Evolutionary conservation across 2,113 vertebrate genomes (phyloP).

Genomic region (Alligator sinensis): DNA sequence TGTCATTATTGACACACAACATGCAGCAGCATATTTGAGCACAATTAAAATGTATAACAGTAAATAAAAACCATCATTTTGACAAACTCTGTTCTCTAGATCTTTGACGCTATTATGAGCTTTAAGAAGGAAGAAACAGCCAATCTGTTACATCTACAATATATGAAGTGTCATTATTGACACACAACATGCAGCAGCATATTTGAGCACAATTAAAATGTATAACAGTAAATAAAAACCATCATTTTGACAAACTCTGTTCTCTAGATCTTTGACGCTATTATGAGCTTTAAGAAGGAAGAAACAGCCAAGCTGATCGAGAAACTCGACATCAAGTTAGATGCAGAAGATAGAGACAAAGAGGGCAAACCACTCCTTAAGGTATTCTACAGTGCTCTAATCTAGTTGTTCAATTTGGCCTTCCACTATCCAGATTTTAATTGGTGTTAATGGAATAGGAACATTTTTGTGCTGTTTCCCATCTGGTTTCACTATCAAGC

Average conservation of each 20-base stretch:
- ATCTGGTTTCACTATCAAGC: not conserved
- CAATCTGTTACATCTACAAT: slow-evolving; percentile 7
- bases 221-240: not conserved
- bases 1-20: not conserved
- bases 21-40: not conserved
- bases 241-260: not conserved
- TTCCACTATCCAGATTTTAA: not conserved
- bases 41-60: not conserved
- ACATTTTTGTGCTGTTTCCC: not conserved
- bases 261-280: slow-evolving; percentile 76
- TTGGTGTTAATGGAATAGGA: not conserved
- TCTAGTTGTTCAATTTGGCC: not conserved
- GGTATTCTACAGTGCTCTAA: slow-evolving; percentile 31
- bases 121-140: slow-evolving; percentile 77
- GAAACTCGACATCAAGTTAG: slow-evolving; percentile 75
- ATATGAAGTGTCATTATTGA: not conserved
- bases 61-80: not conserved
- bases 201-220: not conserved
- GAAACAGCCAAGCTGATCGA: slow-evolving; percentile 73
- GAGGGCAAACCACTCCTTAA: slow-evolving; percentile 77
- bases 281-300: slow-evolving; percentile 81
- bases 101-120: slow-evolving; percentile 80
- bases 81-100: not conserved
- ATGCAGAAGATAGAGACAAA: slow-evolving; percentile 68
- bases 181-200: not conserved